Base-by-base conservation (phyloP, 1,140 invertebrate species). In the Drosophila mojavensis region DNA sequence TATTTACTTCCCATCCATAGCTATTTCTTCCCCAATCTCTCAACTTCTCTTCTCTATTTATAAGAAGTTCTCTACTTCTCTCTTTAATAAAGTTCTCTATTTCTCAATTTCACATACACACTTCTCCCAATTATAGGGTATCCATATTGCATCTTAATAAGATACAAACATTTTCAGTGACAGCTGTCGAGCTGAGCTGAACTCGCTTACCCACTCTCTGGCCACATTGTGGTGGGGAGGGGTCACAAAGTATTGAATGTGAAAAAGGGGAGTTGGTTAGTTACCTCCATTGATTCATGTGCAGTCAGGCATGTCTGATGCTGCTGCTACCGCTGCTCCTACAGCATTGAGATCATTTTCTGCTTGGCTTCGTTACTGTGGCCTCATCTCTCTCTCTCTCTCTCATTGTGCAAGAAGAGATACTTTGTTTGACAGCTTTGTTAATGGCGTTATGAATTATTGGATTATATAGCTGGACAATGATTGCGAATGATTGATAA, bases 261-360 rank as follows among this genome's bases (percentile, higher is more conserved):
- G 36, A 39, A 39, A 39, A 39, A n/a, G 51, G 51, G 13, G 4
- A 54, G n/a, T 30, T 30, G 36, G 7, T 11, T 66, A 64, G 36
- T 39, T 39, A 39, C n/a, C 47, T 61, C 53, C 68, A 71, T 65
- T 71, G 68, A 66, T 53, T 63, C 69, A 77, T 55, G 67, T 69
- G 77, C 77, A 85, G 63, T 84, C 64, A 84, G 24, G 81, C 78
- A 56, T 41, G 24, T 36, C 66, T 47, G 30, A 45, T 66, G 66
- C 62, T 80, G 76, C 71, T 51, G 68, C 53, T 66, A 63, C 67
- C 20, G 30, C 51, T 66, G 66, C 62, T 80, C 72, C 33, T 33
- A 62, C 65, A 65, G 53, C 69, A 73, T 61, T 55, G 53, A 78
- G 75, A 85, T 86, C 81, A 60, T 86, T 88, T 86, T 79, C 70